These are phyloP conservation scores for Eupithecia inturbata DNA, from an alignment of 2,888 invertebrate genomes.

Conservation along the genomic window DNA sequence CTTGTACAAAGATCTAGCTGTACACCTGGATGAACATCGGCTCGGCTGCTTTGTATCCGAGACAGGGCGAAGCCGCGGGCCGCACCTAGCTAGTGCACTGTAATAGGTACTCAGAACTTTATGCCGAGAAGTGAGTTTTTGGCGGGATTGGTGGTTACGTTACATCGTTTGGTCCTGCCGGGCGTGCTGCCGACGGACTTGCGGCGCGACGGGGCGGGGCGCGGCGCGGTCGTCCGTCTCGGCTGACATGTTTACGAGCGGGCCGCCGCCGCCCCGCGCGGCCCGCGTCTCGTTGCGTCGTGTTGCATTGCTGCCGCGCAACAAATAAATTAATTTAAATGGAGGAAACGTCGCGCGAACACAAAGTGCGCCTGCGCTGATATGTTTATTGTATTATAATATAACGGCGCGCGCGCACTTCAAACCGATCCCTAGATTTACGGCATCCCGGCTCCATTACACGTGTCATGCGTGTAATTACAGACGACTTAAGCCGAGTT, in stretches of 20 bases:
- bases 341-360: constrained; percentile 51
- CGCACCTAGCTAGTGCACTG: too few species aligned
- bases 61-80: too few species aligned
- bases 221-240: constrained; percentile 58
- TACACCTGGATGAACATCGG: too few species aligned
- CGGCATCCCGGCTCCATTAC: constrained; percentile 24
- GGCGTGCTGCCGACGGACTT: constrained; percentile 36
- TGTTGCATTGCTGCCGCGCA: constrained; percentile 60
- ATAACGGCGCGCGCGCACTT: constrained; percentile 47
- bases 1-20: too few species aligned
- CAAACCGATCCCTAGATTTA: constrained; percentile 50
- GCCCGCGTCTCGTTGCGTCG: constrained; percentile 33
- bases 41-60: too few species aligned
- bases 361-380: constrained; percentile 46
- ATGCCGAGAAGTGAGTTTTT: too few species aligned
- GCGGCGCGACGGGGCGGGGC: constrained; percentile 15
- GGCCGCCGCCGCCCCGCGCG: constrained; percentile 27
- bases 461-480: not conserved
- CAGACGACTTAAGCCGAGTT: not conserved
- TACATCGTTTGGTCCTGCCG: too few species aligned
- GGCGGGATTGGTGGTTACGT: too few species aligned
- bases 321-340: constrained; percentile 71
- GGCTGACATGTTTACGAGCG: constrained; percentile 69
- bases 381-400: constrained; percentile 48
- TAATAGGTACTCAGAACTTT: too few species aligned